A percentile compares a stretch with the other conserved stretches of the same genome.
These are phyloP conservation scores for Cataglyphis albicans DNA, from an alignment of 2,888 invertebrate genomes.

Conservation along the genomic window DNA sequence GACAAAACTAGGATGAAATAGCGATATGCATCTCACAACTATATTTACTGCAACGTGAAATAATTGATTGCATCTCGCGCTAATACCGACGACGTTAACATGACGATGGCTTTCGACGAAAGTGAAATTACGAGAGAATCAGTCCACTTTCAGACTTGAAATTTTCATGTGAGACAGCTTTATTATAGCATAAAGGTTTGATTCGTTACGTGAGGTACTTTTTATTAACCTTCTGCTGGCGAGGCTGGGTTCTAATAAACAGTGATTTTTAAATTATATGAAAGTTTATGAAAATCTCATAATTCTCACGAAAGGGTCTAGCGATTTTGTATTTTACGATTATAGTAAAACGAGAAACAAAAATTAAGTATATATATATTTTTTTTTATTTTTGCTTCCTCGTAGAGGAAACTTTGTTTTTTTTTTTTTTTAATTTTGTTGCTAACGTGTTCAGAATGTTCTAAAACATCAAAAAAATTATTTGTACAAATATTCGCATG, in stretches of 20 bases:
- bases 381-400: no score
- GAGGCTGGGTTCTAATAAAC: neutral
- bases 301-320: neutral
- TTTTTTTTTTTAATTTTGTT: neutral
- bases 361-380: no score
- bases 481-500: no score
- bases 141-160: conserved; percentile 1
- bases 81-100: conserved; percentile 19
- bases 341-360: neutral
- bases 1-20: conserved; percentile 68
- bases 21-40: conserved; percentile 44
- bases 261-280: neutral
- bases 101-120: conserved; percentile 65
- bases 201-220: neutral
- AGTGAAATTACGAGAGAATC: conserved; percentile 57
- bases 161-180: neutral
- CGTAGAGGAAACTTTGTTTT: neutral
- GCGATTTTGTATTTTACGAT: neutral
- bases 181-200: neutral
- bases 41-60: conserved; percentile 27
- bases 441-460: no score
- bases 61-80: conserved; percentile 28
- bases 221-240: neutral
- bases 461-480: no score
- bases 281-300: neutral